phyloP scores from a whole-genome alignment of 2,113 vertebrate genomes.

The Illadopsis cleaveri region DNA sequence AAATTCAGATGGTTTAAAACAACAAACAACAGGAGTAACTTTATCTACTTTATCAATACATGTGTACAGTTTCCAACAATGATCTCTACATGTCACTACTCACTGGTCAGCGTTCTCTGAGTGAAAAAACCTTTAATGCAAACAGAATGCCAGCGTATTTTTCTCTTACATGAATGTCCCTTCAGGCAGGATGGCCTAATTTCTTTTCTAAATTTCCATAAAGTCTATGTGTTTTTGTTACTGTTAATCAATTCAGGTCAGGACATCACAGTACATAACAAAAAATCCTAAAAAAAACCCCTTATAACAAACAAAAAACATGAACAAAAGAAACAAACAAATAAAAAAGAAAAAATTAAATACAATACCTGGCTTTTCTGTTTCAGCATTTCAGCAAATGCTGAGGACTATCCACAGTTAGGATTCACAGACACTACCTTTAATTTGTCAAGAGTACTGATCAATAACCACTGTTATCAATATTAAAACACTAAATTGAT shows the following conservation, averaged over 20 bases:
- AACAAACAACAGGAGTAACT: not conserved
- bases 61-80: not conserved
- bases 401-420: not conserved
- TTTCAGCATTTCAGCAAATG: not conserved
- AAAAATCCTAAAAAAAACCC: not conserved
- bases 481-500: not conserved
- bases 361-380: not conserved
- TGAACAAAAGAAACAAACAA: not conserved
- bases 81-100: not conserved
- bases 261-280: not conserved
- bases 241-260: not conserved
- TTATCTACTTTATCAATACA: not conserved
- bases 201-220: not conserved
- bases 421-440: not conserved
- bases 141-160: not conserved
- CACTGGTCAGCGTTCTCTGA: not conserved
- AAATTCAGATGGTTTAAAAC: conserved; percentile 12
- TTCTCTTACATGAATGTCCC: not conserved
- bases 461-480: not conserved
- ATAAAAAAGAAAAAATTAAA: not conserved
- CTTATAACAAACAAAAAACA: not conserved
- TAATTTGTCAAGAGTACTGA: not conserved
- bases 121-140: not conserved
- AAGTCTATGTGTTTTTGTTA: not conserved
- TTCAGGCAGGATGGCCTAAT: not conserved